Percentiles rank a stretch among this genome's conserved stretches.
Conservation (phyloP, 2,888 invertebrate genomes). For the Eurytoma californica region DNA sequence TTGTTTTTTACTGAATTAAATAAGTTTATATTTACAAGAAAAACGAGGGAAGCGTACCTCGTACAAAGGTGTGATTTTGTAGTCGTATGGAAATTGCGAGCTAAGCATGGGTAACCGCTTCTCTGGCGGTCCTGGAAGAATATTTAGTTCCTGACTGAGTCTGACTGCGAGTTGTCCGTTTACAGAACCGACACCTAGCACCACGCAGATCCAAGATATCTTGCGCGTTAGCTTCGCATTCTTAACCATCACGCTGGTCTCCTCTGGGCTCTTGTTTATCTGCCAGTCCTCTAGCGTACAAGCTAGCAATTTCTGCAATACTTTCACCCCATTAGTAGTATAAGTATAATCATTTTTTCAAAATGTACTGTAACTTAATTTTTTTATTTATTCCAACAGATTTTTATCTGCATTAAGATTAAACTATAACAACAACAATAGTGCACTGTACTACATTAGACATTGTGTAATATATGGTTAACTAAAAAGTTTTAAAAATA, state of each 20-base stretch:
- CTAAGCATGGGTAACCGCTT: conserved; percentile 48
- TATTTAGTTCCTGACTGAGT: conserved; percentile 29
- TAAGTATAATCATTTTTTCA: background rate
- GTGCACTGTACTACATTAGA: too few relatives aligned
- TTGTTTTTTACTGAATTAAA: too few relatives aligned
- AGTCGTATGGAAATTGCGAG: conserved; percentile 63
- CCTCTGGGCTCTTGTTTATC: background rate
- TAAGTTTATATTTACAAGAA: too few relatives aligned
- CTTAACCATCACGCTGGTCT: conserved; percentile 47
- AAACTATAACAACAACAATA: too few relatives aligned
- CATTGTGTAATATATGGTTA: too few relatives aligned
- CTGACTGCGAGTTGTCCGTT: conserved; percentile 13
- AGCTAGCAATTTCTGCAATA: conserved; percentile 4
- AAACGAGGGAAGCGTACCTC: conserved; percentile 23
- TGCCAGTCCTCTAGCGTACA: conserved; percentile 30
- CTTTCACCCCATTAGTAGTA: background rate
- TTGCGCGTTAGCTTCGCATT: conserved; percentile 27
- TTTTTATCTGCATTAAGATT: too few relatives aligned
- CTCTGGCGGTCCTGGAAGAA: conserved; percentile 17
- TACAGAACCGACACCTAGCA: conserved; percentile 30
- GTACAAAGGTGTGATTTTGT: conserved; percentile 58
- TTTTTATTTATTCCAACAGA: background rate
- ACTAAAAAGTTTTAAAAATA: too few relatives aligned
- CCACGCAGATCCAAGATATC: conserved; percentile 33
- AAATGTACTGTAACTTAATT: background rate